Conservation (phyloP, 2,797 vertebrate genomes). For the Aplochiton taeniatus region DNA sequence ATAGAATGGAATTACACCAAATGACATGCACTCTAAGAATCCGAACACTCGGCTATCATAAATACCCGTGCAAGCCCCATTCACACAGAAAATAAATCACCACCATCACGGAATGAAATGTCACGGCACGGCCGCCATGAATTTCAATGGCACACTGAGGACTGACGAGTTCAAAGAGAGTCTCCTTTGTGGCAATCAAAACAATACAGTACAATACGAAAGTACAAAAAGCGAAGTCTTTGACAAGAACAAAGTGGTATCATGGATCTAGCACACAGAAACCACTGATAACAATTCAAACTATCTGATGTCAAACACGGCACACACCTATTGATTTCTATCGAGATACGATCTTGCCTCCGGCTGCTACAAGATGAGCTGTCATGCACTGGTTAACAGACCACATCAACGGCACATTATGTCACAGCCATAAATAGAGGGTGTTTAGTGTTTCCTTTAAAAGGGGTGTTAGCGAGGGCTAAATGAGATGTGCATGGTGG, state of each 20-base stretch:
- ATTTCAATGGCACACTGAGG: conserved; percentile 50
- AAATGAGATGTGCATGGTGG: conserved; percentile 9
- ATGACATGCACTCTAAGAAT: conserved; percentile 65
- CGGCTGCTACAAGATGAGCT: not conserved
- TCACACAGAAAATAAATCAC: conserved; percentile 49
- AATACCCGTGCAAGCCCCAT: conserved; percentile 52
- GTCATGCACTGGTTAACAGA: conserved; percentile 8
- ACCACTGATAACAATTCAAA: not conserved
- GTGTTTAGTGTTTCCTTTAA: conserved; percentile 1
- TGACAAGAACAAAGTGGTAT: not conserved
- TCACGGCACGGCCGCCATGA: conserved; percentile 45
- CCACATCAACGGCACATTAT: not conserved
- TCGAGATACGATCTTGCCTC: not conserved
- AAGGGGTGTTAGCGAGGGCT: not conserved
- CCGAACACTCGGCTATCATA: conserved; percentile 51
- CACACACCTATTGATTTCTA: not conserved
- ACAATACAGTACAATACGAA: conserved; percentile 30
- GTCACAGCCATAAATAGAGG: conserved; percentile 2
- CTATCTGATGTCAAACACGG: not conserved
- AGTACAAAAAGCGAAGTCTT: conserved; percentile 8
- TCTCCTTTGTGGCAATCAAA: conserved; percentile 36
- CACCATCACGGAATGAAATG: conserved; percentile 43
- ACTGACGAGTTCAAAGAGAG: conserved; percentile 23
- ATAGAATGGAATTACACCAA: conserved; percentile 62
- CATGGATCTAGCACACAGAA: not conserved